phyloP scores from a whole-genome alignment of 2,888 invertebrate species.

The Callyntrura sp. region DNA sequence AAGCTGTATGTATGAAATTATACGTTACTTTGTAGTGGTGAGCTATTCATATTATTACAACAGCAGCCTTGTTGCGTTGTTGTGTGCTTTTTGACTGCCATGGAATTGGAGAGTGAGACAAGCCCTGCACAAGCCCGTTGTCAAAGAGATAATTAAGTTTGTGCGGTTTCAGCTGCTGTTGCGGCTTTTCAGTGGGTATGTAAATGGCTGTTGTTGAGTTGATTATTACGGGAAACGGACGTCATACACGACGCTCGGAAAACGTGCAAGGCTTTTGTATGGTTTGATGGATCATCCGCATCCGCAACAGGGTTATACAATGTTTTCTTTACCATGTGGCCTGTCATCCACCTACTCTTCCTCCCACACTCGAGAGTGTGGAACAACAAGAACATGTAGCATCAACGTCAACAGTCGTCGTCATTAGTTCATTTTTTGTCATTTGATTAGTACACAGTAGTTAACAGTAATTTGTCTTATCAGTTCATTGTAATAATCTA shows the following conservation, averaged over 20 bases:
- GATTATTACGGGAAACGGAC: constrained; percentile 46
- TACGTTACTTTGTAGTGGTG: constrained; percentile 16
- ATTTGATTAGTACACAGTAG: too few relatives aligned
- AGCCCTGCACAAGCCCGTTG: not conserved
- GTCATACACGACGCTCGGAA: constrained; percentile 10
- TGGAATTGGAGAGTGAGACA: too few relatives aligned
- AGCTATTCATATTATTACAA: not conserved
- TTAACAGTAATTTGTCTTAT: too few relatives aligned
- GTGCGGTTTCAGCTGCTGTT: constrained; percentile 3
- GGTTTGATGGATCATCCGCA: constrained; percentile 29
- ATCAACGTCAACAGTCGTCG: constrained; percentile 17
- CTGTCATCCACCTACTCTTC: constrained; percentile 17
- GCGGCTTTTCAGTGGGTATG: constrained; percentile 21
- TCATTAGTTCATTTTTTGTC: not conserved
- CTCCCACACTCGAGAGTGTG: not conserved
- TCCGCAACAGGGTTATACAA: not conserved
- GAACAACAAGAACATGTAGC: not conserved
- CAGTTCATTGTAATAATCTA: too few relatives aligned
- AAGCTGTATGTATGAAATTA: not conserved
- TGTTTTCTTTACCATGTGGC: not conserved
- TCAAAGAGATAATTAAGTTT: constrained; percentile 16
- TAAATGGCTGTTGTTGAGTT: not conserved
- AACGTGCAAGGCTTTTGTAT: not conserved
- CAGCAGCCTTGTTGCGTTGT: not conserved
- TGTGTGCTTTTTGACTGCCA: too few relatives aligned